Percentiles rank a stretch among this genome's conserved stretches.
These are phyloP conservation scores for Rafetus swinhoei DNA, from an alignment of 2,113 vertebrate genomes.

Conservation along the genomic window DNA sequence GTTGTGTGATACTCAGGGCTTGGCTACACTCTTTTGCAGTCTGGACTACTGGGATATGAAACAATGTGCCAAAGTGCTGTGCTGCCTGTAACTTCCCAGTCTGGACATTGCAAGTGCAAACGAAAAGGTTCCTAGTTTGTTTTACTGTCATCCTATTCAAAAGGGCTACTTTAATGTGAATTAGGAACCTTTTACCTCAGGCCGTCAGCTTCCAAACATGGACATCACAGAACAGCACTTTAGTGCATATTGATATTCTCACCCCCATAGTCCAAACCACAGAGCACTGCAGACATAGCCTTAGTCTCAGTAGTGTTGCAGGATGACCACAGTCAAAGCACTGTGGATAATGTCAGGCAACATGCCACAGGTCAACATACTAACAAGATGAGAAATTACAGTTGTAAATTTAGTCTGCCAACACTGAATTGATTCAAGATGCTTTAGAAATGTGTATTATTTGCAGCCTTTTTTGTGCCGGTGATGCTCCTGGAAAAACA, in stretches of 20 bases:
- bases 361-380: conserved; percentile 40
- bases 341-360: background rate
- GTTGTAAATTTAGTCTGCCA: conserved; percentile 26
- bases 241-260: background rate
- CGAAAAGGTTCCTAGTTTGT: background rate
- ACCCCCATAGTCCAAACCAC: background rate
- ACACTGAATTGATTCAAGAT: conserved; percentile 53
- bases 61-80: background rate
- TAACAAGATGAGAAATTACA: conserved; percentile 32
- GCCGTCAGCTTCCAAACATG: background rate
- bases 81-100: background rate
- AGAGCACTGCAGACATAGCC: background rate
- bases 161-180: background rate
- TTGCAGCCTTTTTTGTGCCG: background rate
- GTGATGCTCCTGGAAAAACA: background rate
- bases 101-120: background rate
- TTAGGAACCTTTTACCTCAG: background rate
- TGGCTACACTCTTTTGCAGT: background rate
- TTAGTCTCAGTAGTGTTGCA: conserved; percentile 1
- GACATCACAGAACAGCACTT: background rate
- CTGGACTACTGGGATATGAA: background rate
- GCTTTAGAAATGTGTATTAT: conserved; percentile 26
- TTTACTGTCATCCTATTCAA: background rate
- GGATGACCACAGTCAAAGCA: background rate
- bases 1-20: background rate